Percentiles rank a stretch among this genome's conserved stretches.
These are phyloP conservation scores for Odontophorus gujanensis DNA, from an alignment of 2,113 vertebrate species.

Conservation along the genomic window DNA sequence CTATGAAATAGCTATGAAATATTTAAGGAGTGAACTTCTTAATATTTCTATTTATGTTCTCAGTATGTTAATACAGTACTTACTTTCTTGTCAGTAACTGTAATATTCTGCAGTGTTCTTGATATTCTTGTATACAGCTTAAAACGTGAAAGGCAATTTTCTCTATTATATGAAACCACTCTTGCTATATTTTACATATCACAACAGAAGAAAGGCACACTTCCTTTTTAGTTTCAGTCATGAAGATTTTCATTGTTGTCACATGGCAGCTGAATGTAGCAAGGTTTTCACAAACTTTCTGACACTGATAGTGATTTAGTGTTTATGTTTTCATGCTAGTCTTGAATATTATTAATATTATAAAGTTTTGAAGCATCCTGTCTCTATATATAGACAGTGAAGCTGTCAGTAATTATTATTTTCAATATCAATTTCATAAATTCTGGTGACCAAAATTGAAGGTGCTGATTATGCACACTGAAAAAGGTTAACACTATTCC, in stretches of 20 bases:
- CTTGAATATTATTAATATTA: background rate
- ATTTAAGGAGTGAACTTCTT: background rate
- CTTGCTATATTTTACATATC: background rate
- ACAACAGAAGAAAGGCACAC: background rate
- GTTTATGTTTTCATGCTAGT: background rate
- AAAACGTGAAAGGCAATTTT: background rate
- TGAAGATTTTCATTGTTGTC: background rate
- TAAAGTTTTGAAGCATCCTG: background rate
- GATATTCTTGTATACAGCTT: background rate
- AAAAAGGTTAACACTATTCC: background rate
- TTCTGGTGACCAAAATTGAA: background rate
- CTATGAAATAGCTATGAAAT: background rate
- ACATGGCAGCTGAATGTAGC: background rate
- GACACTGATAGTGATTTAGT: background rate
- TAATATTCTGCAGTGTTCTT: background rate
- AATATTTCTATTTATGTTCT: background rate
- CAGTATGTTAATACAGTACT: rapidly evolving
- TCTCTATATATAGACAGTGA: background rate
- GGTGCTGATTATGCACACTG: rapidly evolving
- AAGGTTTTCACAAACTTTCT: background rate
- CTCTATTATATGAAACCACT: background rate
- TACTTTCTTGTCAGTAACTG: background rate
- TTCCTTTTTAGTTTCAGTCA: background rate
- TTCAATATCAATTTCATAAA: background rate
- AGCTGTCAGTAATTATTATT: background rate